Evolutionary conservation across 2,888 invertebrate species (phyloP).

Genomic region (Criorhina ranunculi): DNA sequence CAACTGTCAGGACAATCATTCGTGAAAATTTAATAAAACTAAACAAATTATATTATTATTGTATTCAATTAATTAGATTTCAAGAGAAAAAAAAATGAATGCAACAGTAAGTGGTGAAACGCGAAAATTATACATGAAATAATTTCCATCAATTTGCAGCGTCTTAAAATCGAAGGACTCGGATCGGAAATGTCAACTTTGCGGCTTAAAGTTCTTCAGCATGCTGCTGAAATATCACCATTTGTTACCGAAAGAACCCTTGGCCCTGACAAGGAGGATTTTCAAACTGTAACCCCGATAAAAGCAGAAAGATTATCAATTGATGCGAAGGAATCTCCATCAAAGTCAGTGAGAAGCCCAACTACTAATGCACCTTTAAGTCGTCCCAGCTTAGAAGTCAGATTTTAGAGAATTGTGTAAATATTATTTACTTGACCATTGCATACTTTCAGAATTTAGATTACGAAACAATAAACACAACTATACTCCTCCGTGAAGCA

Average conservation of each 20-base stretch:
- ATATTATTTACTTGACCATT: not conserved
- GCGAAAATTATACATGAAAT: not conserved
- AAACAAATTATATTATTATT: not conserved
- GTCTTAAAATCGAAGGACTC: constrained; percentile 63
- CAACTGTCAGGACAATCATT: not conserved
- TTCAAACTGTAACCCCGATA: not conserved
- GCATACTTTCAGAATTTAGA: constrained; percentile 72
- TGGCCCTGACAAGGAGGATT: constrained; percentile 79
- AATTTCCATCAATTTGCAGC: constrained; percentile 29
- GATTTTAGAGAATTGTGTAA: not conserved
- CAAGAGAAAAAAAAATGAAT: constrained; percentile 28
- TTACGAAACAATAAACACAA: constrained; percentile 79
- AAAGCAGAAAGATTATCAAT: not conserved
- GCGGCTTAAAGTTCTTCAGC: constrained; percentile 76
- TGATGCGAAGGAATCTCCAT: constrained; percentile 3
- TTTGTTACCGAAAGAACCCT: constrained; percentile 80
- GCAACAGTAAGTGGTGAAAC: constrained; percentile 24
- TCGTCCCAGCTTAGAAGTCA: constrained; percentile 44
- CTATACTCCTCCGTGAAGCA: constrained; percentile 79
- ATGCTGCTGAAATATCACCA: constrained; percentile 79
- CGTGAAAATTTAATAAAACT: not conserved
- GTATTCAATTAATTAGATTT: not conserved
- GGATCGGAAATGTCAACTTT: constrained; percentile 73
- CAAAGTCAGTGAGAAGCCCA: constrained; percentile 8
- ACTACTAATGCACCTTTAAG: constrained; percentile 3